Conservation (phyloP, 2,797 vertebrate genomes). For the Agapornis canus region DNA sequence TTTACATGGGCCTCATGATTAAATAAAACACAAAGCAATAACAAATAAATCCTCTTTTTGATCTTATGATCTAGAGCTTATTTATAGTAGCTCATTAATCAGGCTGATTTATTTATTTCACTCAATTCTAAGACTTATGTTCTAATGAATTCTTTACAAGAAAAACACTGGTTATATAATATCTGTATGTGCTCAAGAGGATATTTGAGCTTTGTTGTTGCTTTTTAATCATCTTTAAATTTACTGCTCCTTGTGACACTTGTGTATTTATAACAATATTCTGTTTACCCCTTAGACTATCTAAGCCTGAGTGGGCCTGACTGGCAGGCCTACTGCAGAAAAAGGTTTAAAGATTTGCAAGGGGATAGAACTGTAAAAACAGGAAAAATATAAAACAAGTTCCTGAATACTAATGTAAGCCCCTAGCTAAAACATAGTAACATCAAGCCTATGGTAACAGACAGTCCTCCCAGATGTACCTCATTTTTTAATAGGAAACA, state of each 20-base stretch:
- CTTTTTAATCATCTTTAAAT: constrained; percentile 52
- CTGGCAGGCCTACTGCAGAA: constrained; percentile 58
- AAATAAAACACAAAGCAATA: background rate
- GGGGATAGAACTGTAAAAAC: constrained; percentile 59
- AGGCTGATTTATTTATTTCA: constrained; percentile 15
- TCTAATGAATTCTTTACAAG: constrained; percentile 2
- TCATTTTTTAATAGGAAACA: background rate
- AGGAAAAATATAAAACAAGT: constrained; percentile 34
- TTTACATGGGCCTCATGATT: background rate
- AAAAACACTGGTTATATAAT: background rate
- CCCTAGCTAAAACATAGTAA: constrained; percentile 27
- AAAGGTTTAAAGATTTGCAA: constrained; percentile 73
- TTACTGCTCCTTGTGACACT: constrained; percentile 48
- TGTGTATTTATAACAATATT: constrained; percentile 71
- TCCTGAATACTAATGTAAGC: constrained; percentile 55
- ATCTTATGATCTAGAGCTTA: background rate
- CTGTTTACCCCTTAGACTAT: constrained; percentile 72
- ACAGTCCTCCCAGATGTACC: background rate
- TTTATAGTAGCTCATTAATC: constrained; percentile 1
- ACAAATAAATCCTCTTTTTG: background rate
- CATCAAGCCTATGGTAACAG: background rate
- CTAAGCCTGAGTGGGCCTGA: constrained; percentile 63
- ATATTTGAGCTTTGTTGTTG: constrained; percentile 14
- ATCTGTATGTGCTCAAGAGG: background rate
- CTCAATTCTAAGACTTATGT: background rate